phyloP scores from a whole-genome alignment of 2,888 invertebrate species.

The Caenorhabditis macrosperma region DNA sequence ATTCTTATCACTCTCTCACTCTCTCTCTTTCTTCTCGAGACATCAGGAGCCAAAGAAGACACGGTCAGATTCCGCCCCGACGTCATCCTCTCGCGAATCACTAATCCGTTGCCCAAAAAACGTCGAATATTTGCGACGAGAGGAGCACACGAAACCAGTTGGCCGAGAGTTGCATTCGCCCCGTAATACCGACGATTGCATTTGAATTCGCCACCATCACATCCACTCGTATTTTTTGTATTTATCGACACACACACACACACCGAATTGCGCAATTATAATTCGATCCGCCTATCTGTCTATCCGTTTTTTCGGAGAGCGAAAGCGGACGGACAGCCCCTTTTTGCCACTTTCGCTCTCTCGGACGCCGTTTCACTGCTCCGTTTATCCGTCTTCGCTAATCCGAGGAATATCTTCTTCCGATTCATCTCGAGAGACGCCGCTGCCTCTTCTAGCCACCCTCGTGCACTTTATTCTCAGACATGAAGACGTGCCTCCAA shows the following conservation, averaged over 20 bases:
- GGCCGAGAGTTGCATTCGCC: constrained; percentile 8
- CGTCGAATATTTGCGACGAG: constrained; percentile 6
- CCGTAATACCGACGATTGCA: constrained; percentile 32
- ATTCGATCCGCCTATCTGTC: constrained; percentile 16
- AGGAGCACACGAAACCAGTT: constrained; percentile 10
- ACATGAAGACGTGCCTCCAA: neutral
- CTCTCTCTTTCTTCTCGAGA: neutral
- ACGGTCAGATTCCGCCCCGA: neutral
- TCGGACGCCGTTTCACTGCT: neutral
- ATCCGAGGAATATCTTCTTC: neutral
- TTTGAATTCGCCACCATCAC: constrained; percentile 21
- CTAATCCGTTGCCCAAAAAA: constrained; percentile 12
- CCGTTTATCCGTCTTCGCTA: neutral
- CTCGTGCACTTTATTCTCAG: neutral
- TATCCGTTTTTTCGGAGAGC: constrained; percentile 2
- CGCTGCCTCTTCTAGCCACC: no score
- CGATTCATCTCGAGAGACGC: no score
- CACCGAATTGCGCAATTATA: constrained; percentile 43
- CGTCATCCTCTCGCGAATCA: neutral
- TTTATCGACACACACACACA: constrained; percentile 10
- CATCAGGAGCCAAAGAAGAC: neutral
- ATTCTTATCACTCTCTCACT: neutral
- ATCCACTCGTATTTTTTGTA: constrained; percentile 11
- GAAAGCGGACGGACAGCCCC: neutral
- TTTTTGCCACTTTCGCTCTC: neutral